A percentile compares a stretch with the other conserved stretches of the same genome.
Conservation (phyloP, 2,888 invertebrate species). For the Nemoura dubitans region DNA sequence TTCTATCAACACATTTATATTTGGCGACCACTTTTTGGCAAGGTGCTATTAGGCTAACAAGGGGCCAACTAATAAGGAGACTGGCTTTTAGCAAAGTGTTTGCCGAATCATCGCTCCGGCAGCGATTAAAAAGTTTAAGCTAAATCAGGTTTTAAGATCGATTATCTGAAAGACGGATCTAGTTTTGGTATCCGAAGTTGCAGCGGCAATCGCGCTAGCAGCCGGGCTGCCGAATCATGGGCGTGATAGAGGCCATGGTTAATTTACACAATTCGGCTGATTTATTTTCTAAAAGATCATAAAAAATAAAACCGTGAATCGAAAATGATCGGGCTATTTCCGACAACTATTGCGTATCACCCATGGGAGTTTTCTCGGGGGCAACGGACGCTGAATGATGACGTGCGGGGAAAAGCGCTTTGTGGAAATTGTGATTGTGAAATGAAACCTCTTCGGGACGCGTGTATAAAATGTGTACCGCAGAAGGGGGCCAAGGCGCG, state of each 20-base stretch:
- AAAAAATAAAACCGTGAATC: not conserved
- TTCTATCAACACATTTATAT: not conserved
- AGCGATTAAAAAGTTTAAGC: not conserved
- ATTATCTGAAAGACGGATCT: not conserved
- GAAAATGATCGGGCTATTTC: not conserved
- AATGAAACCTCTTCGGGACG: too few species aligned
- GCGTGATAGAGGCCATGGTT: not conserved
- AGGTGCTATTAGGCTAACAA: not conserved
- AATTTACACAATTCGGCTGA: not conserved
- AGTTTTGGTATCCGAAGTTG: not conserved
- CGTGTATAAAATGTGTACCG: too few species aligned
- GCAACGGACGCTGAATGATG: not conserved
- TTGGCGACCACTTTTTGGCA: conserved; percentile 1
- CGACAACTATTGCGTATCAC: not conserved
- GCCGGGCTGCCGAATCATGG: not conserved
- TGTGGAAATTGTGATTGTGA: too few species aligned
- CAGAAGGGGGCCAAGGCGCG: too few species aligned
- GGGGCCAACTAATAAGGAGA: not conserved
- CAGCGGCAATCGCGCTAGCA: not conserved
- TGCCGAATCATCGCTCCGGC: not conserved
- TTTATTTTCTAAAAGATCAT: conserved; percentile 12
- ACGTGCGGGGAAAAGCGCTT: not conserved
- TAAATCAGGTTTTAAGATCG: not conserved
- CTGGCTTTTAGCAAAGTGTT: not conserved
- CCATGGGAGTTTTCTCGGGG: not conserved